Conservation (phyloP, 1,140 invertebrate genomes). For the Achroia grisella region DNA sequence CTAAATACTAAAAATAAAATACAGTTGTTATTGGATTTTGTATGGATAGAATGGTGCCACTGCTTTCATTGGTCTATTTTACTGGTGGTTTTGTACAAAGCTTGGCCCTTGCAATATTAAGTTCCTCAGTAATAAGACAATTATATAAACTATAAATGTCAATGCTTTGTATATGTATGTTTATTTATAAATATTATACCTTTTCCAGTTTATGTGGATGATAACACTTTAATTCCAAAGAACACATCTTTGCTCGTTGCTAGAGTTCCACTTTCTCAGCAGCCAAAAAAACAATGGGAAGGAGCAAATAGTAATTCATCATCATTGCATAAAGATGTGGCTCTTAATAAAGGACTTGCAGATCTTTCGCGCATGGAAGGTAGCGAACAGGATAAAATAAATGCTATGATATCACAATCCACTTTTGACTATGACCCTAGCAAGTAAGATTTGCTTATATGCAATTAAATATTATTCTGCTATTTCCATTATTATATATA, state of each 20-base stretch:
- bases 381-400: slow-evolving; percentile 97
- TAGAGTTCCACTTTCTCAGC: slow-evolving; percentile 87
- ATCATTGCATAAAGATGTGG: slow-evolving; percentile 60
- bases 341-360: slow-evolving; percentile 77
- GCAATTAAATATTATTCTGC: too few species aligned
- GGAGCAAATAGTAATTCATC: slow-evolving; percentile 51
- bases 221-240: slow-evolving; percentile 93
- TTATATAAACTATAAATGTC: neutral
- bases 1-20: too few species aligned
- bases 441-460: slow-evolving; percentile 84
- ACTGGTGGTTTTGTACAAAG: too few species aligned
- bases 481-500: slow-evolving; percentile 1
- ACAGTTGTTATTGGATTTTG: too few species aligned
- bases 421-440: slow-evolving; percentile 97
- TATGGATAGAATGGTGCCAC: too few species aligned
- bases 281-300: slow-evolving; percentile 84
- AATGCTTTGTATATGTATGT: neutral
- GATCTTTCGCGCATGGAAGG: slow-evolving; percentile 93
- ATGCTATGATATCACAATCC: slow-evolving; percentile 97
- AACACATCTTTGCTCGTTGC: slow-evolving; percentile 98
- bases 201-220: slow-evolving; percentile 91
- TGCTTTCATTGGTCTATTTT: too few species aligned
- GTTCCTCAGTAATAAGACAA: too few species aligned
- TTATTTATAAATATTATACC: slow-evolving; percentile 12
- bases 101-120: too few species aligned